Percentiles rank a stretch among this genome's conserved stretches.
Evolutionary conservation across 2,888 invertebrate genomes (phyloP).

Genomic region (Cancer borealis): DNA sequence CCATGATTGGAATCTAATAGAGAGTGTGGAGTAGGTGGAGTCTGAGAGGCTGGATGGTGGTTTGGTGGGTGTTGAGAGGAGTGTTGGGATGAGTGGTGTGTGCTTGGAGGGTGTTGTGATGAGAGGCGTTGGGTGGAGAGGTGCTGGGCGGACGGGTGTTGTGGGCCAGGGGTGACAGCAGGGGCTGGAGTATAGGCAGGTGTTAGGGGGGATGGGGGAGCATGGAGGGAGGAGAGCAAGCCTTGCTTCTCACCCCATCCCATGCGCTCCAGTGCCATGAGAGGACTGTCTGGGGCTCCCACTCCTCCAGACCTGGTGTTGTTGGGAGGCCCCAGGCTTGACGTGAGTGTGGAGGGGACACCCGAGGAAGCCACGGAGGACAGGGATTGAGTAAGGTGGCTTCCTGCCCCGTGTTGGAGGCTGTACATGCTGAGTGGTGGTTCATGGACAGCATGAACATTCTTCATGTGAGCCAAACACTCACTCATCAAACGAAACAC

Average conservation of each 20-base stretch:
- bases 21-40: slow-evolving; percentile 63
- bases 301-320: slow-evolving; percentile 70
- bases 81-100: slow-evolving; percentile 67
- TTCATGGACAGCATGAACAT: slow-evolving; percentile 77
- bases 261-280: slow-evolving; percentile 77
- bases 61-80: slow-evolving; percentile 66
- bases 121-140: slow-evolving; percentile 51
- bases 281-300: slow-evolving; percentile 76
- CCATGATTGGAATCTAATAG: slow-evolving; percentile 61
- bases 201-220: slow-evolving; percentile 75
- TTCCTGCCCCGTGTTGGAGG: slow-evolving; percentile 73
- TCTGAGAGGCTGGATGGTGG: slow-evolving; percentile 66
- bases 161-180: slow-evolving; percentile 71
- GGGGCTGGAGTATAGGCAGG: slow-evolving; percentile 74
- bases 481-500: slow-evolving; percentile 77
- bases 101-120: slow-evolving; percentile 61
- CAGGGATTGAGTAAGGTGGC: slow-evolving; percentile 74
- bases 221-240: slow-evolving; percentile 74
- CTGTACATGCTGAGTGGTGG: slow-evolving; percentile 76
- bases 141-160: slow-evolving; percentile 70
- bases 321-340: slow-evolving; percentile 69
- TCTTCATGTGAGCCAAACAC: slow-evolving; percentile 77
- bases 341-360: slow-evolving; percentile 68
- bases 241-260: slow-evolving; percentile 77
- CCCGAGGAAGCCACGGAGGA: slow-evolving; percentile 68